A percentile compares a stretch with the other conserved stretches of the same genome.
These are phyloP conservation scores for Cyclina sinensis DNA, from an alignment of 1,140 invertebrate species.

Conservation along the genomic window DNA sequence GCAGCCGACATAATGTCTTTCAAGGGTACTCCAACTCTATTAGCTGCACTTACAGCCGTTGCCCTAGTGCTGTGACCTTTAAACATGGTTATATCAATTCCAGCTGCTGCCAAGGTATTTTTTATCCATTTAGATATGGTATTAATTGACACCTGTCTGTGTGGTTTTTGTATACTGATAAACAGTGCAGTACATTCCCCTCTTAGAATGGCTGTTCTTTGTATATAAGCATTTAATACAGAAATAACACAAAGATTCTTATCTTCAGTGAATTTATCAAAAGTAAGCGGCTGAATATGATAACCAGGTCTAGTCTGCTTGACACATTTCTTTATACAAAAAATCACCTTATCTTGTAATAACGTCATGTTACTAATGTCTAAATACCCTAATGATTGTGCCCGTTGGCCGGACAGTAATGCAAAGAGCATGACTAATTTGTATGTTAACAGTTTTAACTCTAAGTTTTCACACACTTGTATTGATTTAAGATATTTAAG, in stretches of 20 bases:
- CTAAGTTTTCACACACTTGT: constrained; percentile 11
- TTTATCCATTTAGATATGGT: background rate
- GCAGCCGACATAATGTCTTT: constrained; percentile 12
- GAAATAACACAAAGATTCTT: background rate
- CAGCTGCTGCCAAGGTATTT: background rate
- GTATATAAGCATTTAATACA: background rate
- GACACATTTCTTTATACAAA: background rate
- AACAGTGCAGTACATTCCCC: background rate
- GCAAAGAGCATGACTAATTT: background rate
- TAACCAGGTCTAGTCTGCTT: background rate
- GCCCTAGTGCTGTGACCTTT: constrained; percentile 19
- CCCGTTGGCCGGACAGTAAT: constrained; percentile 22
- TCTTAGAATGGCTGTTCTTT: background rate
- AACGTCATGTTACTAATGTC: background rate
- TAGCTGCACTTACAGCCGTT: constrained; percentile 1
- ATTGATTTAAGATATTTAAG: constrained; percentile 36
- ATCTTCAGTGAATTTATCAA: background rate
- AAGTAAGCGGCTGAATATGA: background rate
- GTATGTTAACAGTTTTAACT: constrained; percentile 14
- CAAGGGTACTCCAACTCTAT: background rate
- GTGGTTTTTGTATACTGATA: constrained; percentile 3
- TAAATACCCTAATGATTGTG: background rate
- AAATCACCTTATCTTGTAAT: background rate
- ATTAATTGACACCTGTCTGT: background rate
- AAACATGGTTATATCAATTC: background rate